Evolutionary conservation across 1,140 invertebrate genomes (phyloP).

Genomic region (Neocloeon triangulifer): DNA sequence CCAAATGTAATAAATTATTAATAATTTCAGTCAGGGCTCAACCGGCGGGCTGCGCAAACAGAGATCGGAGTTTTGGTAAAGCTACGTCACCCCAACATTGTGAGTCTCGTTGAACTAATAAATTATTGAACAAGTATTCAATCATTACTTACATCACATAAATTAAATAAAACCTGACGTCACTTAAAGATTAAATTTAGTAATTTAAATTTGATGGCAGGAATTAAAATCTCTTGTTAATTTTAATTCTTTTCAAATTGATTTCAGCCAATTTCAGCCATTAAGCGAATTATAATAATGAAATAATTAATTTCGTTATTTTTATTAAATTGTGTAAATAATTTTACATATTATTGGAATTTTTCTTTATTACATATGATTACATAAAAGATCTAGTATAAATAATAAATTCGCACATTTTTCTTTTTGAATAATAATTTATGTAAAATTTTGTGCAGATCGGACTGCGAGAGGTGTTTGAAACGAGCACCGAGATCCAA

Average conservation of each 20-base stretch:
- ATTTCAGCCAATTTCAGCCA: background rate
- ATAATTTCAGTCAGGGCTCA: constrained; percentile 13
- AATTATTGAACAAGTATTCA: background rate
- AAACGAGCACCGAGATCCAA: constrained; percentile 11
- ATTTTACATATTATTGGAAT: background rate
- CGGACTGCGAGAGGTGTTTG: constrained; percentile 12
- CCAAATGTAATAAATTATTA: constrained; percentile 1
- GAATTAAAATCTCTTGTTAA: no score
- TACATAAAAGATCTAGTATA: background rate
- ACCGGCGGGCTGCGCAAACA: constrained; percentile 11
- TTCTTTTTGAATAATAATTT: no score
- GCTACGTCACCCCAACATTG: constrained; percentile 15
- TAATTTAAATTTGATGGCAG: no score
- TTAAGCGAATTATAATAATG: background rate
- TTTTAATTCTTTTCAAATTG: background rate
- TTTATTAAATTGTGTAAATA: background rate
- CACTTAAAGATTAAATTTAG: no score
- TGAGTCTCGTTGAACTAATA: constrained; percentile 9
- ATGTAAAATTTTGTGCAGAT: constrained; percentile 11
- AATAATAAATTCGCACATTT: background rate
- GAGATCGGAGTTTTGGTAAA: constrained; percentile 13
- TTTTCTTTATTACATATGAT: background rate
- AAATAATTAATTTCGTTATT: background rate
- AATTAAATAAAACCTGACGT: background rate
- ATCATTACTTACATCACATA: background rate